Base-by-base conservation (phyloP, 1,140 invertebrate species). In the Brachionus calyciflorus region DNA sequence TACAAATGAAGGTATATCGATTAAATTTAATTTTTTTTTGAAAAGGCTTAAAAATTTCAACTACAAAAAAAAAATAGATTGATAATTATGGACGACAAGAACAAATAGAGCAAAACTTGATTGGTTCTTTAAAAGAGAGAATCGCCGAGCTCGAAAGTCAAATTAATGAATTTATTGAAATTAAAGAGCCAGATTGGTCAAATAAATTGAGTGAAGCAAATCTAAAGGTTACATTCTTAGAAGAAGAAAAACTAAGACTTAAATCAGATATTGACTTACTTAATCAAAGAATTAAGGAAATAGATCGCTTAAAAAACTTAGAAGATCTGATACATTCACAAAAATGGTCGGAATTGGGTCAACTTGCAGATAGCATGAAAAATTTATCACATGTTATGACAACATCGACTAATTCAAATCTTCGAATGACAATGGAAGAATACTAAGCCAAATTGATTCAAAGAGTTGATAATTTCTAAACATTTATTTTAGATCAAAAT, bases 331-430 rank as follows among this genome's bases (percentile, higher is more conserved):
- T 81, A 6, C 82, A 85, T 55, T 81, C 75, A 21, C 82, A 84
- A 79, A 83, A 83, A 70, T 85, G 84, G 84, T 80, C 81, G 46
- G 84, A 85, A 79, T 84, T 85, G 78, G 80, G 80, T n/a, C 80
- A 81, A 17, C 70, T 85, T 30, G 83, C 84, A 0, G 83, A 85
- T 51, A 84, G 80, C 78, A 85, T 85, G 84, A 80, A 81, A 51
- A 80, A 78, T 2, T 60, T 85, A 53, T 83, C 82, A 2, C 77
- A 80, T 55, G 78, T 82, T 7, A 85, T 85, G 83, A 55, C 78
- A 10, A 30, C 57, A 2, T 37, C 65, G 9, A 75, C 69, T 55
- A 33, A 19, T 7, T 49, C 65, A 19, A 17, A 44, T 17, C 24
- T 30, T 0, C 5, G 19, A 53, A 12, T 46, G 30, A 24, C 2